Base-by-base conservation (phyloP, 1,140 invertebrate genomes). In the Drosophila baimaii region DNA sequence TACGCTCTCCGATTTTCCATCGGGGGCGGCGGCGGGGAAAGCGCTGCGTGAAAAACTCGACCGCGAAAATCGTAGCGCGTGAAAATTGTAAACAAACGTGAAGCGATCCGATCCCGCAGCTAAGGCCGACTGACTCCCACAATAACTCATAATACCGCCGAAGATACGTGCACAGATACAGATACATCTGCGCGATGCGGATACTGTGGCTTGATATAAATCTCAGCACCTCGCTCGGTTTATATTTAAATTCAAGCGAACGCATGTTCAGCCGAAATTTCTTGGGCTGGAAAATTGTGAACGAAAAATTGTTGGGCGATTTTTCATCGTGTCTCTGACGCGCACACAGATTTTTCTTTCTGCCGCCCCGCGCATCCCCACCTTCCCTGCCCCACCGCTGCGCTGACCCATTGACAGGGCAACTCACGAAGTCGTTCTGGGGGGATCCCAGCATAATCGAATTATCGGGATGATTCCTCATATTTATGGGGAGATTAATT, bases 301-400 rank as follows among this genome's bases (percentile, higher is more conserved):
- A 81, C 83, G 81, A 80, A 89, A 86, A 86, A 91, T 86, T 90
- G 85, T 83, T 90, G 61, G 74, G 59, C 79, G 79, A 91, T 91
- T 86, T 91, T 86, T 91, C 89, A 75, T 91, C 63, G 47, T 91
- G 84, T 91, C 89, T 81, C 57, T 71, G 66, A 49, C 64, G 75
- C 64, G 58, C 58, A 81, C 72, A 63, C 35, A 62, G 54, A 86
- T 59, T 61, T 86, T 86, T 86, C 77, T 79, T 80, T 66, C 77
- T 69, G 57, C 43, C 82, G 62, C 58, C 66, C 54, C 52, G 23
- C 13, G 17, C 1, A 15, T 13, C 25, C 27, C 23, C 9, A 57
- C 13, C 29, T 15, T 13, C 25, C 47, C 25, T 23, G n/a, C 52
- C 35, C 17, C 43, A 29, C 33, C 51, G n/a, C n/a, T 31, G 9